Evolutionary conservation across 2,888 invertebrate genomes (phyloP).

Genomic region (Slavum lentiscoides): DNA sequence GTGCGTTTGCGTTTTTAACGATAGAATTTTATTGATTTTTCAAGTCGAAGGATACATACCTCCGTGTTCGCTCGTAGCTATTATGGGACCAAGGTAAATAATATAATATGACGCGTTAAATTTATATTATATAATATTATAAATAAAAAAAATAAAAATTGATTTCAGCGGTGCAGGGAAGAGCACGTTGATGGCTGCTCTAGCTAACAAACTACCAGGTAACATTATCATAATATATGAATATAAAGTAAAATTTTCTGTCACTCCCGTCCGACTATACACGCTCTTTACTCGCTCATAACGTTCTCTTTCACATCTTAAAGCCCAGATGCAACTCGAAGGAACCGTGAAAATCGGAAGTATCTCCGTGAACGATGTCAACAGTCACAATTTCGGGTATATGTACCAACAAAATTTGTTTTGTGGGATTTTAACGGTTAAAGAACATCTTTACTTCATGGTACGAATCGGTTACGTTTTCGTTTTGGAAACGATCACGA

Average conservation of each 20-base stretch:
- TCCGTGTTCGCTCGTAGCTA: constrained; percentile 78
- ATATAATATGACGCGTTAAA: too few species aligned
- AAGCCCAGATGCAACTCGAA: constrained; percentile 17
- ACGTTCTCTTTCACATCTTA: neutral
- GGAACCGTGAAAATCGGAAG: constrained; percentile 60
- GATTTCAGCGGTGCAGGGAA: constrained; percentile 82
- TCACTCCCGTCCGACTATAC: too few species aligned
- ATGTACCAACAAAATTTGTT: constrained; percentile 93
- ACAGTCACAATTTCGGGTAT: constrained; percentile 82
- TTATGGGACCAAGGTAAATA: constrained; percentile 81
- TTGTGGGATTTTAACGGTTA: constrained; percentile 79
- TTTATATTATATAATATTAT: neutral
- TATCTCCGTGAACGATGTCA: constrained; percentile 70
- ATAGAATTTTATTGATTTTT: constrained; percentile 56
- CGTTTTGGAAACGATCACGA: neutral
- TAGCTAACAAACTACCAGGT: constrained; percentile 79
- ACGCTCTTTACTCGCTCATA: too few species aligned
- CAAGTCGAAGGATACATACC: constrained; percentile 79
- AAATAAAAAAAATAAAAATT: neutral
- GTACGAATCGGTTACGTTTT: constrained; percentile 60
- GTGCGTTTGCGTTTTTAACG: neutral
- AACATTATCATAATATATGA: neutral
- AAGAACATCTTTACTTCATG: constrained; percentile 87
- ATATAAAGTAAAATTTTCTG: too few species aligned
- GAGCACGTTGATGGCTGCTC: constrained; percentile 82